These are phyloP conservation scores for Dasyurus viverrinus DNA, from an alignment of 2,113 vertebrate species.

Conservation along the genomic window DNA sequence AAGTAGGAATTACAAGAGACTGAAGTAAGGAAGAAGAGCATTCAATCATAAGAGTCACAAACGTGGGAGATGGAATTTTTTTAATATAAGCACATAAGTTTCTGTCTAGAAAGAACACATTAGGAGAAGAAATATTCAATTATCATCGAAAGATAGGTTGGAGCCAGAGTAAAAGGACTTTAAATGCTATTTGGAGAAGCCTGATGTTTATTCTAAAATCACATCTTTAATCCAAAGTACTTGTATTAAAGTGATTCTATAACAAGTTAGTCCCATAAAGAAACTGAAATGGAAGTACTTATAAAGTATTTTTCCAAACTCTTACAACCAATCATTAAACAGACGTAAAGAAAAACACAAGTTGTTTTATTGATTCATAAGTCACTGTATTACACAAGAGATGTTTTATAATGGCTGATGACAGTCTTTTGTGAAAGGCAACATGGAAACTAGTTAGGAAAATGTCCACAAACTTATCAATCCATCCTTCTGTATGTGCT, in stretches of 20 bases:
- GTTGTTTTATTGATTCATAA: neutral
- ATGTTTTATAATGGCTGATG: neutral
- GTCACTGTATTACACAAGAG: neutral
- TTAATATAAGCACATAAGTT: neutral
- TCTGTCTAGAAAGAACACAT: neutral
- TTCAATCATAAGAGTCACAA: neutral
- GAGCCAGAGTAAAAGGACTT: neutral
- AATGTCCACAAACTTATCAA: neutral
- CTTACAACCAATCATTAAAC: neutral
- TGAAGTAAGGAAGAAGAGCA: neutral
- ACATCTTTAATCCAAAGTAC: neutral
- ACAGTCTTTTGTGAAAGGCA: neutral
- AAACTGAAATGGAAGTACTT: neutral
- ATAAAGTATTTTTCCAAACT: neutral
- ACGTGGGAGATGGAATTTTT: neutral
- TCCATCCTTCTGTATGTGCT: neutral
- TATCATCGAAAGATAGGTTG: neutral
- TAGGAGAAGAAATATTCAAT: neutral
- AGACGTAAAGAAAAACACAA: neutral
- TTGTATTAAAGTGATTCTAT: neutral
- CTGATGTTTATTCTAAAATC: neutral
- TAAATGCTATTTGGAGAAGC: neutral
- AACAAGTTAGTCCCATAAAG: neutral
- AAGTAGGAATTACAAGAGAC: neutral
- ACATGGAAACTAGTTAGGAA: neutral